Evolutionary conservation across 2,113 vertebrate species (phyloP).

Genomic region (Seriola rivoliana): DNA sequence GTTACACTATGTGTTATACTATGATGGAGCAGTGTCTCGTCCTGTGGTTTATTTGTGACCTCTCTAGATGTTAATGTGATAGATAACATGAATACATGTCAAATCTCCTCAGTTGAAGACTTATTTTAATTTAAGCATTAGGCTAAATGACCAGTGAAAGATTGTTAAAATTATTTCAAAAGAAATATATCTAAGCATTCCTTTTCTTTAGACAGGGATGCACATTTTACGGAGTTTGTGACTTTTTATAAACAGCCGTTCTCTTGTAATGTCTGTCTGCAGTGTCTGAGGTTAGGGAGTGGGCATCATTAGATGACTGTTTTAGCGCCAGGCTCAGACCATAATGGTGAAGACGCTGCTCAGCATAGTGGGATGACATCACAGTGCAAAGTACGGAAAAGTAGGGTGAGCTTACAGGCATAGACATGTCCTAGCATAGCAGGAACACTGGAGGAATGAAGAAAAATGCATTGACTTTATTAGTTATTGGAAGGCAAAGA

Average conservation of each 20-base stretch:
- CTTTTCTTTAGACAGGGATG: not conserved
- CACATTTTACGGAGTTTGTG: not conserved
- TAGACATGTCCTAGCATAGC: constrained; percentile 56
- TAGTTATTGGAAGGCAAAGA: not conserved
- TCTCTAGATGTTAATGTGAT: not conserved
- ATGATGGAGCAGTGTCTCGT: not conserved
- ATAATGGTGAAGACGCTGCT: constrained; percentile 58
- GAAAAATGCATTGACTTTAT: constrained; percentile 19
- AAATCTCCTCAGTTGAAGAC: not conserved
- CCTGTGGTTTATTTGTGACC: not conserved
- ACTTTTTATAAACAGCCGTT: constrained; percentile 42
- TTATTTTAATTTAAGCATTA: not conserved
- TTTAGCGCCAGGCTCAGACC: constrained; percentile 56
- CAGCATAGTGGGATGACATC: constrained; percentile 69
- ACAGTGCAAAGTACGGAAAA: constrained; percentile 55
- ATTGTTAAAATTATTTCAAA: not conserved
- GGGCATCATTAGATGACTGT: constrained; percentile 64
- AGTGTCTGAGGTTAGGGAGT: constrained; percentile 61
- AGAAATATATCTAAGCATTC: not conserved
- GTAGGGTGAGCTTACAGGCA: constrained; percentile 58
- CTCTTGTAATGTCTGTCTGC: constrained; percentile 53
- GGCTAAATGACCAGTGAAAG: not conserved
- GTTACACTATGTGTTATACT: not conserved
- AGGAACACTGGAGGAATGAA: constrained; percentile 25
- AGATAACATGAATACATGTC: not conserved